Base-by-base conservation (phyloP, 2,113 vertebrate species). In the Scomber japonicus region DNA sequence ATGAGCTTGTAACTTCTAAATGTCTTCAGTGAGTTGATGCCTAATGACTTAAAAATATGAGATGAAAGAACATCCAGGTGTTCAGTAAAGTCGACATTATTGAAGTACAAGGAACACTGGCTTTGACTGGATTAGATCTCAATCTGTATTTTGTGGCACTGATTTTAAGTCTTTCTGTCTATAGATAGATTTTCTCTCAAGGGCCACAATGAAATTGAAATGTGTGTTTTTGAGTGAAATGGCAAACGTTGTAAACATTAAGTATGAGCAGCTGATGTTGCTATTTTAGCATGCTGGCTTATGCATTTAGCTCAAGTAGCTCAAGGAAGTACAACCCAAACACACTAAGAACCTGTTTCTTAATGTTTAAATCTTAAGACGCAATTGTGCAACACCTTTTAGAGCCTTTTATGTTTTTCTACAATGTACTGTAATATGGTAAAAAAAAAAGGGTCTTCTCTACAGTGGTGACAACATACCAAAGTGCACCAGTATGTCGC, bases 41-140 rank as follows among this genome's bases (percentile, higher is more conserved):
- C 35, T 9, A 9, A 9, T 40, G 35, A 40, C 35, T 40, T 40
- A 40, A 40, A 40, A 40, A 9, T 40, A 40, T 40, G 24, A 40
- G 8, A 2, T 40, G 35, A 35, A 51, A 51, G 45, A n/a, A 31
- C 50, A 48, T 62, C 46, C 24, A 27, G 24, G 13, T 10, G 9
- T 40, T 9, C 7, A 40, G 7, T 19, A 51, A 59, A 45, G 13
- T 21, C n/a, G 21, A 40, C 11, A 46, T 44, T 16, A 30, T 56
- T 35, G 54, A 17, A 54, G 14, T 57, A 46, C 15, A 50, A 53
- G n/a, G 60, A 80, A 80, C 48, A 70, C 17, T 51, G 69, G 21
- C 57, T 48, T 17, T 24, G 71, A 59, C 17, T 53, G 67, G 73
- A 54, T 9, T 27, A 27, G 24, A 21, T 21, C 21, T 21, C 21